These are phyloP conservation scores for Sminthurinus aureus DNA, from an alignment of 2,888 invertebrate species.

Conservation along the genomic window DNA sequence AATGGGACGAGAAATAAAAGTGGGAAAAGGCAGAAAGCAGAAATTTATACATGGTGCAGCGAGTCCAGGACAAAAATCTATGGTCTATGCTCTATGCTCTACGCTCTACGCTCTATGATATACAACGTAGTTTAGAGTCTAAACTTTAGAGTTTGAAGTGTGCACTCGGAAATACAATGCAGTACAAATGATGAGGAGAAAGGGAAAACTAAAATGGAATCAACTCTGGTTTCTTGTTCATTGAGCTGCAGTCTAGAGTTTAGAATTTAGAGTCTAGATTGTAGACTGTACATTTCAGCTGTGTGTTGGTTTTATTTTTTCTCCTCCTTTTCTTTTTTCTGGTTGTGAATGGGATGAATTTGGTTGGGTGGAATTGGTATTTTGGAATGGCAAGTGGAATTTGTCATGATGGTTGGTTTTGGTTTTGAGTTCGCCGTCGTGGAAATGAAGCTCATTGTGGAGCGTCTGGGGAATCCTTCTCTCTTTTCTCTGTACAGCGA, in stretches of 20 bases:
- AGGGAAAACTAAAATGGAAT: background rate
- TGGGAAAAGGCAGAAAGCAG: background rate
- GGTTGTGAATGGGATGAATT: slow-evolving; percentile 28
- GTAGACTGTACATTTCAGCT: no score
- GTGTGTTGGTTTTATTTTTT: background rate
- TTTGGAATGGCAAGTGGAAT: slow-evolving; percentile 6
- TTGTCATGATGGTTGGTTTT: background rate
- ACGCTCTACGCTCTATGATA: no score
- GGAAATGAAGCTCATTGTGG: slow-evolving; percentile 41
- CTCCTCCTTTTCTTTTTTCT: background rate
- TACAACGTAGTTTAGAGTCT: background rate
- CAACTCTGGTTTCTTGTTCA: background rate
- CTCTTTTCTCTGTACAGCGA: background rate
- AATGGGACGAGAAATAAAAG: background rate
- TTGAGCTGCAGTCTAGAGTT: background rate
- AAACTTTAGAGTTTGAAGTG: background rate
- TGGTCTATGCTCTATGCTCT: no score
- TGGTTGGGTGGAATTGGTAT: slow-evolving; percentile 24
- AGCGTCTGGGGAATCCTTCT: slow-evolving; percentile 38
- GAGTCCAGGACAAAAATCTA: no score
- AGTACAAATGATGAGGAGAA: background rate
- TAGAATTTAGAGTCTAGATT: no score
- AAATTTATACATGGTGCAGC: background rate
- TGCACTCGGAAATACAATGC: background rate
- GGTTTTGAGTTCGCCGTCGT: slow-evolving; percentile 7